Percentiles rank a stretch among this genome's conserved stretches.
phyloP scores from a whole-genome alignment of 2,113 vertebrate genomes.

The Oryzias woworae region DNA sequence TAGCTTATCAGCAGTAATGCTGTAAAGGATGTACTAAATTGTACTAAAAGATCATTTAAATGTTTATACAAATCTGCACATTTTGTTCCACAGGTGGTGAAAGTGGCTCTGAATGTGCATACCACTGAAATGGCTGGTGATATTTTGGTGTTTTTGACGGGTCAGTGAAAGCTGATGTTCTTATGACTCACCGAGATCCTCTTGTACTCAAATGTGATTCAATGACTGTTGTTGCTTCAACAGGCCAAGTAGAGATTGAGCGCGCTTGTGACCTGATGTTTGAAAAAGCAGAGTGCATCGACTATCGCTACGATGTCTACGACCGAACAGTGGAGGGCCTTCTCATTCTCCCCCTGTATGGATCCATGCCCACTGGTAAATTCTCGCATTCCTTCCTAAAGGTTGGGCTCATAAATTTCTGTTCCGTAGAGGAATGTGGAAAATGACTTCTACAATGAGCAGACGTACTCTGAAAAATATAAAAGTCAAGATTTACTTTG shows the following conservation, averaged over 20 bases:
- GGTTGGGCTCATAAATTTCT: no score
- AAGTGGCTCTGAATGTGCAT: conserved; percentile 88
- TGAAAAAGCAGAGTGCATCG: conserved; percentile 88
- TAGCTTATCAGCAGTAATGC: background rate
- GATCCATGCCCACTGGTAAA: conserved; percentile 96
- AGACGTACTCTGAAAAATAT: no score
- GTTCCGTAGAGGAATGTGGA: no score
- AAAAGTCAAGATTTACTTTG: no score
- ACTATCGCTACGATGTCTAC: conserved; percentile 90
- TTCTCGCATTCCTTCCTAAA: background rate
- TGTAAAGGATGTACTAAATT: background rate
- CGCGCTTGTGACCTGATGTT: conserved; percentile 89
- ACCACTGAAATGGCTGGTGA: conserved; percentile 88
- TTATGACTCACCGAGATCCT: background rate
- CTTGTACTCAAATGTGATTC: background rate
- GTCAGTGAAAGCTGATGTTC: conserved; percentile 60
- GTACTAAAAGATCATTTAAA: background rate
- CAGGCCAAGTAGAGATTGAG: conserved; percentile 95
- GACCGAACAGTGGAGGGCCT: conserved; percentile 89
- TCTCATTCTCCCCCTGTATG: conserved; percentile 91
- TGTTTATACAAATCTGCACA: background rate
- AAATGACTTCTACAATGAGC: no score
- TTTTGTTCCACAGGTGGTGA: conserved; percentile 82
- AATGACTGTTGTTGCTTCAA: conserved; percentile 16
- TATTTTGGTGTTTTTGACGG: conserved; percentile 95